These are phyloP conservation scores for Gadopsis marmoratus DNA, from an alignment of 2,797 vertebrate genomes.

Conservation along the genomic window DNA sequence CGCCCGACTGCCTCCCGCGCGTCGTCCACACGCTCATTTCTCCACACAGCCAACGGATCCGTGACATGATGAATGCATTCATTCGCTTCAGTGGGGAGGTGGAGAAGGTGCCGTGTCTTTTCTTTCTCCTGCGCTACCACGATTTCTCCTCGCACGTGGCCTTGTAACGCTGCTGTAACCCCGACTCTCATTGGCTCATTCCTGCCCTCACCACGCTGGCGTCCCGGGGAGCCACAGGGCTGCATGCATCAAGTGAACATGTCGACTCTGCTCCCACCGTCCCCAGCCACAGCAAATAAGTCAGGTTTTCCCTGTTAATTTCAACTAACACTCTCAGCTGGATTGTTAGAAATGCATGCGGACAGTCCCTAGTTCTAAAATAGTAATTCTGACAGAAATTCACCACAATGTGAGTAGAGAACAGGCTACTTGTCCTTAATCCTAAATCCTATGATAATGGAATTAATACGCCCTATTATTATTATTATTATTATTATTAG, in stretches of 20 bases:
- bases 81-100: rapidly evolving
- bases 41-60: neutral
- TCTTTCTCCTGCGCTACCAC: neutral
- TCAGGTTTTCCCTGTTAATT: conserved; percentile 39
- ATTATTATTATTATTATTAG: too few species aligned
- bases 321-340: conserved; percentile 31
- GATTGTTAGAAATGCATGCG: neutral
- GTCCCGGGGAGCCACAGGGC: conserved; percentile 38
- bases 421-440: neutral
- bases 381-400: neutral
- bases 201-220: conserved; percentile 7
- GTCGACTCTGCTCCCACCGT: conserved; percentile 41
- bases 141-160: neutral
- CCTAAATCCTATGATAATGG: neutral
- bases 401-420: neutral
- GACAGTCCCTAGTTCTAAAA: neutral
- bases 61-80: neutral
- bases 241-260: conserved; percentile 43
- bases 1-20: neutral
- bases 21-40: neutral
- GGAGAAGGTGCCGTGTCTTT: neutral
- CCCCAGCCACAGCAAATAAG: conserved; percentile 33
- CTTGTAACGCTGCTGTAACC: neutral
- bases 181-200: neutral
- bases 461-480: neutral